Base-by-base conservation (phyloP, 1,140 invertebrate genomes). In the Trichogramma pretiosum region DNA sequence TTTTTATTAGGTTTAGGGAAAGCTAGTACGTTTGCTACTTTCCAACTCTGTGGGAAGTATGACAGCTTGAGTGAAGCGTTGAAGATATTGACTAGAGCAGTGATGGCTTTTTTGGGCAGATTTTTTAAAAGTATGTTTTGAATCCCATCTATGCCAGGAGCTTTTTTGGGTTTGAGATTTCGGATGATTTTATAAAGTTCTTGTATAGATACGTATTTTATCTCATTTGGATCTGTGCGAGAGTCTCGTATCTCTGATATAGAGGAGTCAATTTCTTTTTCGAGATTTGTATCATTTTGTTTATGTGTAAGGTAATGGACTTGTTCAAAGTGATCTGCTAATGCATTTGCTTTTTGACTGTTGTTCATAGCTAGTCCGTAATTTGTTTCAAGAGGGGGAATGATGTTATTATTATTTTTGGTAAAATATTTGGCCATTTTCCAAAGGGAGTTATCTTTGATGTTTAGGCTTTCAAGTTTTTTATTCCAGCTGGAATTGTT, bases 1-100 rank as follows among this genome's bases (percentile, higher is more conserved):
- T 59, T 37, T 58, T 75, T 73, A 5, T 59, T 57, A 3, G 62
- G 59, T 57, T 73, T 73, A 1, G 41, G 58, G 21, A 73, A 62
- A 1, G 61, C 51, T 10, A 70, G 56, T 5, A 70, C 50, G 3
- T 48, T 62, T 2, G 61, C 67, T 14, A 52, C 41, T 59, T 72
- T 72, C 64, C 63, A 70, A 1, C 7, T 1, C 0, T 13, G 3
- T 0, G 65, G 58, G 39, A 67, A 68, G 33, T 69, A 60, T 5
- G 34, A 23, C 1, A 61, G 22, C 46, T 44, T 57, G 0, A 68
- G 18, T 13, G 49, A 48, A 8, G 41, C 52, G 38, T 67, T 67
- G 13, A 56, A 52, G 1, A 66, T 60, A 24, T 61, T 40, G 1
- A 44, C 56, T 14, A 67, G 22, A 45, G 62, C 56, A 0, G 59